A percentile compares a stretch with the other conserved stretches of the same genome.
Evolutionary conservation across 2,888 invertebrate genomes (phyloP).

Genomic region (Caenorhabditis angaria): DNA sequence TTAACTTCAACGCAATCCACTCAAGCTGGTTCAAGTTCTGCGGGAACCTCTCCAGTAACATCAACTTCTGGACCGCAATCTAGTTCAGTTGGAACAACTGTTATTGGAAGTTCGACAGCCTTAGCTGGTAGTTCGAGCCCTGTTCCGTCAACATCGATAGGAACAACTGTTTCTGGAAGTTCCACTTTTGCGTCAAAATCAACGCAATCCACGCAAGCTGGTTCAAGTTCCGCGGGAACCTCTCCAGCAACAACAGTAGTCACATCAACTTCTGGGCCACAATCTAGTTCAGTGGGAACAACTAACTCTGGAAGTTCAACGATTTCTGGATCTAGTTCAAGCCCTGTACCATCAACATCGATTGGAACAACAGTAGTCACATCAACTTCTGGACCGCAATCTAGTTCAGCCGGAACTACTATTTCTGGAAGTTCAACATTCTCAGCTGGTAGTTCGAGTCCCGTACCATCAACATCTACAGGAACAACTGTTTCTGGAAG

Average conservation of each 20-base stretch:
- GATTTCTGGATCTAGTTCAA: background rate
- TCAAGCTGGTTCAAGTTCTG: background rate
- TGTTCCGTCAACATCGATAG: background rate
- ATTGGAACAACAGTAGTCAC: background rate
- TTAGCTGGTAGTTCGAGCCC: background rate
- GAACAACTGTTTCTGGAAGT: background rate
- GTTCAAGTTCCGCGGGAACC: background rate
- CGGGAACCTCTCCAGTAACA: too few relatives aligned
- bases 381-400: too few relatives aligned
- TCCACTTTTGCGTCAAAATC: conserved; percentile 9
- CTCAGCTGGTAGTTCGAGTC: background rate
- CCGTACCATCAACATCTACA: conserved; percentile 1
- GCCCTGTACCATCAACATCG: background rate
- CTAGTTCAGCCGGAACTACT: too few relatives aligned
- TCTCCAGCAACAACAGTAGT: conserved; percentile 3
- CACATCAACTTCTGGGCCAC: too few relatives aligned
- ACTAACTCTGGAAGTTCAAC: background rate
- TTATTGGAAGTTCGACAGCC: background rate
- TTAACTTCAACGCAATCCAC: background rate
- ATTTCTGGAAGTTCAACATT: background rate
- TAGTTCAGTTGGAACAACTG: too few relatives aligned
- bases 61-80: too few relatives aligned
- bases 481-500: background rate
- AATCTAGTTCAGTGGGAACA: too few relatives aligned
- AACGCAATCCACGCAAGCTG: background rate